Evolutionary conservation across 1,140 invertebrate genomes (phyloP).

Genomic region (Pseudomyrmex sp.): DNA sequence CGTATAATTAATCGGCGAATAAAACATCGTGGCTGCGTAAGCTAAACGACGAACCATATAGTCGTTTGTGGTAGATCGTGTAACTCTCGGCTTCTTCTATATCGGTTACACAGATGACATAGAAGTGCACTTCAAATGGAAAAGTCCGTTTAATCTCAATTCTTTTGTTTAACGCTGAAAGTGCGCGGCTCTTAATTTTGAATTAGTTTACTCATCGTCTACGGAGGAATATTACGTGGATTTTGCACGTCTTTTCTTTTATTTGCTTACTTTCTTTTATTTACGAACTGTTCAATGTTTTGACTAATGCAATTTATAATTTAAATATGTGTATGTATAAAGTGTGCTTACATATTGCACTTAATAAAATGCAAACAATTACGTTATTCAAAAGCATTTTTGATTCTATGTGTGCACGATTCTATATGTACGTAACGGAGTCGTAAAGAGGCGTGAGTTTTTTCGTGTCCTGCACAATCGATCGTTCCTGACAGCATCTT

Average conservation of each 20-base stretch:
- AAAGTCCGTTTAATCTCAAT: conserved; percentile 25
- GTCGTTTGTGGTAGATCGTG: neutral
- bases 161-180: conserved; percentile 37
- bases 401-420: neutral
- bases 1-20: conserved; percentile 63
- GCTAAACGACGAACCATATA: neutral
- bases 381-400: neutral
- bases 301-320: too few relatives aligned
- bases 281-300: too few relatives aligned
- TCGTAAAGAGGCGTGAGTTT: neutral
- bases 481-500: conserved; percentile 33
- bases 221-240: too few relatives aligned
- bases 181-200: neutral
- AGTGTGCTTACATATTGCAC: too few relatives aligned
- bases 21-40: conserved; percentile 39
- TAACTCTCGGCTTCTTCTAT: conserved; percentile 8
- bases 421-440: neutral
- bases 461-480: conserved; percentile 34
- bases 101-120: neutral
- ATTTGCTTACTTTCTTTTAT: too few relatives aligned
- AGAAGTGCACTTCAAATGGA: conserved; percentile 16
- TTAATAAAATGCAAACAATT: neutral
- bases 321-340: too few relatives aligned
- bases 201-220: neutral
- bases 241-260: too few relatives aligned